A percentile compares a stretch with the other conserved stretches of the same genome.
These are phyloP conservation scores for Cataglyphis hispanica DNA, from an alignment of 1,140 invertebrate species.

Conservation along the genomic window DNA sequence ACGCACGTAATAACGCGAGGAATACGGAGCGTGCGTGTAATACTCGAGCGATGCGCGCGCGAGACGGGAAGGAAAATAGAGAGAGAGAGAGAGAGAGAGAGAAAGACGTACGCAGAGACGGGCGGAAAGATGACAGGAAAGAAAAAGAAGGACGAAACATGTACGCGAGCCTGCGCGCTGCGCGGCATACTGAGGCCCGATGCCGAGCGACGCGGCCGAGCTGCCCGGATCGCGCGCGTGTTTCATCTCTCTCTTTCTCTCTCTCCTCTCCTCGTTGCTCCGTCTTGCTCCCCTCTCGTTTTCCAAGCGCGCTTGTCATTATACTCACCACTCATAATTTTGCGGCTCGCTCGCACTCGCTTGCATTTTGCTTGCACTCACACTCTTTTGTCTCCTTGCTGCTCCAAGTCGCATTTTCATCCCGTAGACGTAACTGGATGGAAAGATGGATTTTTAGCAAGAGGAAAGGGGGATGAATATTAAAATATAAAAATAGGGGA, in stretches of 20 bases:
- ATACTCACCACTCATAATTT: constrained; percentile 26
- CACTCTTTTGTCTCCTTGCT: neutral
- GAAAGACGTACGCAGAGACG: constrained; percentile 75
- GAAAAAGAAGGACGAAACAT: constrained; percentile 52
- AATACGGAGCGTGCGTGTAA: constrained; percentile 35
- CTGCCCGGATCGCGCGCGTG: constrained; percentile 68
- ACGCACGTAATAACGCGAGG: constrained; percentile 48
- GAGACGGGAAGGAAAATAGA: constrained; percentile 33
- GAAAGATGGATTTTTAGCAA: neutral
- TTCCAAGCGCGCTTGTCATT: neutral
- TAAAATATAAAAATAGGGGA: neutral
- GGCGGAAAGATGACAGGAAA: neutral
- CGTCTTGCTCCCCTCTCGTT: constrained; percentile 52
- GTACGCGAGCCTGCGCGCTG: constrained; percentile 85
- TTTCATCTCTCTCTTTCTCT: constrained; percentile 51
- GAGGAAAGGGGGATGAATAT: neutral
- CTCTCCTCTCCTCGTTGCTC: constrained; percentile 41
- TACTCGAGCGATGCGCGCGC: constrained; percentile 18
- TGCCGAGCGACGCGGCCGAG: constrained; percentile 73
- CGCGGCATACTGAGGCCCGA: constrained; percentile 80
- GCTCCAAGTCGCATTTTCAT: neutral
- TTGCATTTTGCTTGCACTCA: neutral
- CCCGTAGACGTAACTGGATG: neutral
- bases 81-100: constrained; percentile 44
- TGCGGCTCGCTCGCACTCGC: neutral